Percentiles rank a stretch among this genome's conserved stretches.
Evolutionary conservation across 2,113 vertebrate genomes (phyloP).

Genomic region (Lichenostomus cassidix): DNA sequence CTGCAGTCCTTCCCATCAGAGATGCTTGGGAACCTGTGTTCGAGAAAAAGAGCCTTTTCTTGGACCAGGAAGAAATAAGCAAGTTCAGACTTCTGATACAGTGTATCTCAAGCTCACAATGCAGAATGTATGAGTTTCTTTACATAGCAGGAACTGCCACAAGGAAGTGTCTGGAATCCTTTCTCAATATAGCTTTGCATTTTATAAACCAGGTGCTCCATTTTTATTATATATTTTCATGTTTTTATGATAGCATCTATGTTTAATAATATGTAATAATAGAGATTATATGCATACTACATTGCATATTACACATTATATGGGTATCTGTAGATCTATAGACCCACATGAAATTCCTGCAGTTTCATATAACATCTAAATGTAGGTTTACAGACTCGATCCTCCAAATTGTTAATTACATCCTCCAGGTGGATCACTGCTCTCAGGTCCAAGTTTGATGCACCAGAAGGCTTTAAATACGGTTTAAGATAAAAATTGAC

Average conservation of each 20-base stretch:
- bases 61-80: background rate
- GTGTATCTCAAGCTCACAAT: background rate
- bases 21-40: background rate
- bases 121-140: background rate
- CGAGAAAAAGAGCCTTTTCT: background rate
- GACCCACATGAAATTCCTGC: background rate
- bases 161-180: background rate
- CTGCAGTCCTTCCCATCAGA: conserved; percentile 5
- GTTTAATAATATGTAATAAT: background rate
- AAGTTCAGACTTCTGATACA: background rate
- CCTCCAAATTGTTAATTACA: background rate
- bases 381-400: background rate
- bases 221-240: background rate
- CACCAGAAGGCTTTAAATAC: background rate
- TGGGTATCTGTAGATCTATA: background rate
- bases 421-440: background rate
- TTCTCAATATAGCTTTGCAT: background rate
- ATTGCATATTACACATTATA: background rate
- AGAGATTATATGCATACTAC: background rate
- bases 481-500: background rate
- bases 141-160: background rate
- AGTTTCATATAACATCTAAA: background rate
- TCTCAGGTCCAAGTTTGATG: background rate
- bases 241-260: background rate
- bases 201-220: background rate